Percentiles rank a stretch among this genome's conserved stretches.
Conservation (phyloP, 2,113 vertebrate species). For the Xiphophorus maculatus region DNA sequence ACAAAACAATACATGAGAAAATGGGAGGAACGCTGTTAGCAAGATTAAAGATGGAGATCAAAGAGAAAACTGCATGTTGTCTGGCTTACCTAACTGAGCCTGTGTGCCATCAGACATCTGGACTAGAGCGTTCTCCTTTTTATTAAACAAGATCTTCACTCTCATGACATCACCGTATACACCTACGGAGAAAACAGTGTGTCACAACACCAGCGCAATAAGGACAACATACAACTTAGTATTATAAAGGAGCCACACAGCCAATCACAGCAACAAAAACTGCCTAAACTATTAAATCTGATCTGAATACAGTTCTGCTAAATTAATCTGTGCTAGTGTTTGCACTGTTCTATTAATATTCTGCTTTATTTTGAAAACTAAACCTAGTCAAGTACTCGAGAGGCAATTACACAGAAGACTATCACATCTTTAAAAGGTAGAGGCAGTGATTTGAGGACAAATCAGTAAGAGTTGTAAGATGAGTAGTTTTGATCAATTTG, state of each 20-base stretch:
- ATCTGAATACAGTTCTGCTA: slow-evolving; percentile 15
- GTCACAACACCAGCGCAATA: slow-evolving; percentile 39
- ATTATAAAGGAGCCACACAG: slow-evolving; percentile 43
- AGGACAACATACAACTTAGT: neutral
- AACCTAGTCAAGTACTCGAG: slow-evolving; percentile 31
- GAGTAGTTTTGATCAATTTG: slow-evolving; percentile 31
- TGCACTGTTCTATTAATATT: slow-evolving; percentile 30
- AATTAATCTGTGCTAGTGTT: slow-evolving; percentile 19
- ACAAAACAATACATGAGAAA: neutral
- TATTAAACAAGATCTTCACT: slow-evolving; percentile 98
- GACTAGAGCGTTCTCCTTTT: slow-evolving; percentile 95
- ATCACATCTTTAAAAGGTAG: slow-evolving; percentile 12
- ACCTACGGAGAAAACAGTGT: slow-evolving; percentile 59
- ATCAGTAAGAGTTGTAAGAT: slow-evolving; percentile 38
- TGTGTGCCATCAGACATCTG: slow-evolving; percentile 98
- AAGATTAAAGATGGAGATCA: slow-evolving; percentile 26
- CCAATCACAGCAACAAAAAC: slow-evolving; percentile 74
- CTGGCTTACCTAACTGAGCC: slow-evolving; percentile 91
- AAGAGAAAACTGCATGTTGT: slow-evolving; percentile 8
- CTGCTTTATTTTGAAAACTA: slow-evolving; percentile 29
- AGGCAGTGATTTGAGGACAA: slow-evolving; percentile 41
- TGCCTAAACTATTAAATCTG: slow-evolving; percentile 39
- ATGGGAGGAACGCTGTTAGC: neutral
- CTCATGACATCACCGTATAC: slow-evolving; percentile 85
- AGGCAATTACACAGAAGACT: slow-evolving; percentile 17